Evolutionary conservation across 2,113 vertebrate species (phyloP), one percentile per base, ranked within the genome.

Genomic region (Rafetus swinhoei): DNA sequence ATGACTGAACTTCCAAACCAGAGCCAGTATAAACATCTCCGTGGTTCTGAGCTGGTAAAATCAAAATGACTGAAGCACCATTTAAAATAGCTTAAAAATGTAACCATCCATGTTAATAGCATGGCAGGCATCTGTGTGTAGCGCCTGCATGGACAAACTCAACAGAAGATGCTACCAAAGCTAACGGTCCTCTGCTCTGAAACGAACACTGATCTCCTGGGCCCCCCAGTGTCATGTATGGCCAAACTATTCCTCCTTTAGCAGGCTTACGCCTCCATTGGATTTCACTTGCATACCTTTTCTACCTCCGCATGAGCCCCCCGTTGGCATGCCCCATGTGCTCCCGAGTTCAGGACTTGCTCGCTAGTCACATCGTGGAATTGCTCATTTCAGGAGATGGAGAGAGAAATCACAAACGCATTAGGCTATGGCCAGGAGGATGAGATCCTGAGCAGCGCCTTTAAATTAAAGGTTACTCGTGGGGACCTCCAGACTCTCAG

Each of bases 401-500:
- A 98, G 80, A 98, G 90, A 19, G 99, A 99, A 81, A 88, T 99
- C 86, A 94, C 79, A 14, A 97, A 95, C 6, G 99, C 98, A 13
- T 94, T 99, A 60, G 96, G 92, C 52, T 94, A 97, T 18, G 98
- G 98, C 4, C 95, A 98, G 11, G 98, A 98, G 1, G 98, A 98
- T 69, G 98, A 98, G 19, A 87, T 99, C 85, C 57, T 99, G 53
- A 99, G 99, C 96, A 98, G 97, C 3, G 99, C 98, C 92, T 99
- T 99, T 97, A 99, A 99, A 93, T 97, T 99, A 8, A 97, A 97
- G 45, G 98, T 99, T 60, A 99, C 99, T 18, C 98, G 98, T 87
- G 98, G 98, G 90, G 99, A 99, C 94, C 97, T 99, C 97, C 95
- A 96, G 82, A 99, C 99, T 0, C 97, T 99, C 57, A 97, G 91